A percentile compares a stretch with the other conserved stretches of the same genome.
These are phyloP conservation scores for Venturia canescens DNA, from an alignment of 1,140 invertebrate genomes.

Conservation along the genomic window DNA sequence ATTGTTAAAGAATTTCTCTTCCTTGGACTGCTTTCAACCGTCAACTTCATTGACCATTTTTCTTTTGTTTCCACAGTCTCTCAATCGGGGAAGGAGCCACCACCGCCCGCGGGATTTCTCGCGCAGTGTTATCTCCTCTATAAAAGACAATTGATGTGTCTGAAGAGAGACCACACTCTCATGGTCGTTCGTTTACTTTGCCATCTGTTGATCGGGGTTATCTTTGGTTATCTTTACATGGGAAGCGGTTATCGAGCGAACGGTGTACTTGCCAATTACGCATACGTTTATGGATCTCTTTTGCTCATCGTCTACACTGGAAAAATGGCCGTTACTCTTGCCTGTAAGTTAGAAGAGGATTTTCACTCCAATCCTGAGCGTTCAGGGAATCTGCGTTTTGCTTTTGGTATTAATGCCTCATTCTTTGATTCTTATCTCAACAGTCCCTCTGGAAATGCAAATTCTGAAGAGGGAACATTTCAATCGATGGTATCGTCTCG, in stretches of 20 bases:
- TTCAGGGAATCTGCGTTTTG: too few species aligned
- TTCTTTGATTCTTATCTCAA: conserved; percentile 66
- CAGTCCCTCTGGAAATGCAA: conserved; percentile 92
- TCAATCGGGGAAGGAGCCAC: conserved; percentile 54
- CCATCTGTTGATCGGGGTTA: conserved; percentile 88
- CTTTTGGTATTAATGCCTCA: too few species aligned
- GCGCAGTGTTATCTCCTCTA: conserved; percentile 74
- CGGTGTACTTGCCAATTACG: conserved; percentile 92
- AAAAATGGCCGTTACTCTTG: conserved; percentile 96
- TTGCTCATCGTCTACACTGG: conserved; percentile 95
- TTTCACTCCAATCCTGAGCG: too few species aligned
- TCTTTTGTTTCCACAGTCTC: conserved; percentile 41
- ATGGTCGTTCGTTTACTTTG: conserved; percentile 86
- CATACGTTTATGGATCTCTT: conserved; percentile 94
- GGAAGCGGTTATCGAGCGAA: conserved; percentile 91
- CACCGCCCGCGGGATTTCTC: conserved; percentile 69
- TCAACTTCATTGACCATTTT: not conserved
- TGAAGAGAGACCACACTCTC: conserved; percentile 79
- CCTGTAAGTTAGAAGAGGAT: conserved; percentile 85
- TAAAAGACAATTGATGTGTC: conserved; percentile 71
- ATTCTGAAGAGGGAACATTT: conserved; percentile 93
- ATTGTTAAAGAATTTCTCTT: not conserved
- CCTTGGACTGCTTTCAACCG: not conserved
- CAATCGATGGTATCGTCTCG: conserved; percentile 95
- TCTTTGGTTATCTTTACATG: conserved; percentile 93